Evolutionary conservation across 1,140 invertebrate genomes (phyloP).

Genomic region (Lucilia cuprina): DNA sequence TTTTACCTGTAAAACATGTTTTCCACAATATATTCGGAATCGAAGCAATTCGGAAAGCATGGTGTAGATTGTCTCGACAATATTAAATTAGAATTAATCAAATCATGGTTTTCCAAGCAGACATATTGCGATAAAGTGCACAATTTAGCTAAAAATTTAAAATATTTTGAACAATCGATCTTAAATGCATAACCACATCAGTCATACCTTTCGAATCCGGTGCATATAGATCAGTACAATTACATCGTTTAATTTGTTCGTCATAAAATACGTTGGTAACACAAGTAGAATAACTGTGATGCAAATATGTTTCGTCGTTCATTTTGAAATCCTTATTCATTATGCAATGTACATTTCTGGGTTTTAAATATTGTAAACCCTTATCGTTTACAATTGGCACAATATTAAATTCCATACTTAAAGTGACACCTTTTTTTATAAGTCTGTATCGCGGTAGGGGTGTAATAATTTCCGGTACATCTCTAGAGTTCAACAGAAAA

Average conservation of each 20-base stretch:
- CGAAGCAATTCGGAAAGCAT: neutral
- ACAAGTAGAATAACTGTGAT: neutral
- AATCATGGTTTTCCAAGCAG: too few species aligned
- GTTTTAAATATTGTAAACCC: neutral
- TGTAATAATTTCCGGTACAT: neutral
- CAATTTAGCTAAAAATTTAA: too few species aligned
- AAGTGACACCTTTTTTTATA: too few species aligned
- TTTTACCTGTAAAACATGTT: conserved; percentile 5
- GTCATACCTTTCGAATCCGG: too few species aligned
- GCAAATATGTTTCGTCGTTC: neutral
- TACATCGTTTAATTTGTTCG: too few species aligned
- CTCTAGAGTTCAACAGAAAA: neutral
- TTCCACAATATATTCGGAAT: neutral
- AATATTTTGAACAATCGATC: too few species aligned
- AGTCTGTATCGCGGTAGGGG: neutral
- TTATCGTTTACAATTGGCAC: neutral
- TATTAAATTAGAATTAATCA: neutral
- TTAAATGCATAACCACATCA: too few species aligned
- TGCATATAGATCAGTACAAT: too few species aligned
- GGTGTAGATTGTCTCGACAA: too few species aligned
- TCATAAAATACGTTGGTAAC: neutral
- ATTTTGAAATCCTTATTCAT: too few species aligned
- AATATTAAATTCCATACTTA: conserved; percentile 6
- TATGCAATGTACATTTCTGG: neutral
- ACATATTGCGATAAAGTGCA: too few species aligned